Percentiles rank a stretch among this genome's conserved stretches.
phyloP scores from a whole-genome alignment of 2,888 invertebrate species.

The Stramonita haemastoma region DNA sequence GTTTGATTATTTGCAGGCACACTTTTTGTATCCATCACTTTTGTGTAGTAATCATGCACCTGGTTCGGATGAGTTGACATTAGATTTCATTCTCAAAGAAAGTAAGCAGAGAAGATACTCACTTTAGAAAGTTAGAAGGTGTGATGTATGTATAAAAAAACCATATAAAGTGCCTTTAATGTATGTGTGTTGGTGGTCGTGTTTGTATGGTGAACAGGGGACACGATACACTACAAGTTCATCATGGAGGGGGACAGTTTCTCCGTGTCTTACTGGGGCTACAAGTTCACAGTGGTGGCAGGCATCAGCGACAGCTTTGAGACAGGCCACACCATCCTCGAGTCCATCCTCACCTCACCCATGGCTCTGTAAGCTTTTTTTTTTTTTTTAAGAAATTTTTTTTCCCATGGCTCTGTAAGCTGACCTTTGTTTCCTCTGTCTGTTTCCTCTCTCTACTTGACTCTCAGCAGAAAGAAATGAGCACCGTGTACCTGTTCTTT shows the following conservation, averaged over 20 bases:
- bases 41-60: no score
- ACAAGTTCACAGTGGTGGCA: slow-evolving; percentile 71
- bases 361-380: slow-evolving; percentile 60
- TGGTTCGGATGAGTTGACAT: no score
- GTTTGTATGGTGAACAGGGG: slow-evolving; percentile 59
- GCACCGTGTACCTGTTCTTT: no score
- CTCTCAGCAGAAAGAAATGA: no score
- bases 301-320: slow-evolving; percentile 74
- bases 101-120: no score
- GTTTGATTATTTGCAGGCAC: no score
- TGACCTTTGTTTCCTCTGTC: not conserved
- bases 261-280: slow-evolving; percentile 66
- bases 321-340: slow-evolving; percentile 74
- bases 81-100: no score
- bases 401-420: slow-evolving; percentile 56
- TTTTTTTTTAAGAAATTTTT: no score
- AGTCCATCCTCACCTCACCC: slow-evolving; percentile 66
- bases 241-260: slow-evolving; percentile 55
- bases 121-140: no score
- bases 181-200: not conserved
- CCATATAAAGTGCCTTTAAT: not conserved
- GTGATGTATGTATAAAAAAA: no score
- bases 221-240: slow-evolving; percentile 70
- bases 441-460: no score
- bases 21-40: no score